phyloP scores from a whole-genome alignment of 2,113 vertebrate species.

The Clarias magur region DNA sequence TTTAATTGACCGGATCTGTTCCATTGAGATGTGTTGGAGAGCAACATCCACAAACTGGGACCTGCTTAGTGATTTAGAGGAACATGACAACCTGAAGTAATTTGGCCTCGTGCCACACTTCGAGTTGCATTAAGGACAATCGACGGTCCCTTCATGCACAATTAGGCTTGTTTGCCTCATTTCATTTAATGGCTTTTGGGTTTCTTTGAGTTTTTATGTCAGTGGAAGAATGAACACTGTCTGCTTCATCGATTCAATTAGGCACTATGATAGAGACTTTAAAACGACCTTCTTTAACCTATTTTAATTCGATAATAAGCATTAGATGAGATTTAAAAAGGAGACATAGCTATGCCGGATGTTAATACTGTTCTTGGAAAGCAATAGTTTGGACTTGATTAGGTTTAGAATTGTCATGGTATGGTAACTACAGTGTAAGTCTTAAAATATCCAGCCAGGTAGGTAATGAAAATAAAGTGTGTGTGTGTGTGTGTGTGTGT shows the following conservation, averaged over 20 bases:
- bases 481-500: too few species aligned
- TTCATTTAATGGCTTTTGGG: conserved; percentile 42
- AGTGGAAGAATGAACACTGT: conserved; percentile 40
- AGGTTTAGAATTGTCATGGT: background rate
- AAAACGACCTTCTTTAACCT: background rate
- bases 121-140: conserved; percentile 29
- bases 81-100: conserved; percentile 38
- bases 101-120: conserved; percentile 5
- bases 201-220: conserved; percentile 30
- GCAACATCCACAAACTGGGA: conserved; percentile 24
- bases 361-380: background rate
- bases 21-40: conserved; percentile 1
- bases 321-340: background rate
- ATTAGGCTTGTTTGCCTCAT: conserved; percentile 41
- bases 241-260: conserved; percentile 35
- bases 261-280: background rate
- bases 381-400: background rate
- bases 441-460: background rate
- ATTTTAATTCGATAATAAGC: background rate
- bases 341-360: background rate
- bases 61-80: conserved; percentile 32
- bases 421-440: background rate
- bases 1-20: conserved; percentile 15
- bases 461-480: background rate
- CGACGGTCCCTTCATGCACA: conserved; percentile 47